phyloP scores from a whole-genome alignment of 1,140 invertebrate genomes.

The Triops longicaudatus region DNA sequence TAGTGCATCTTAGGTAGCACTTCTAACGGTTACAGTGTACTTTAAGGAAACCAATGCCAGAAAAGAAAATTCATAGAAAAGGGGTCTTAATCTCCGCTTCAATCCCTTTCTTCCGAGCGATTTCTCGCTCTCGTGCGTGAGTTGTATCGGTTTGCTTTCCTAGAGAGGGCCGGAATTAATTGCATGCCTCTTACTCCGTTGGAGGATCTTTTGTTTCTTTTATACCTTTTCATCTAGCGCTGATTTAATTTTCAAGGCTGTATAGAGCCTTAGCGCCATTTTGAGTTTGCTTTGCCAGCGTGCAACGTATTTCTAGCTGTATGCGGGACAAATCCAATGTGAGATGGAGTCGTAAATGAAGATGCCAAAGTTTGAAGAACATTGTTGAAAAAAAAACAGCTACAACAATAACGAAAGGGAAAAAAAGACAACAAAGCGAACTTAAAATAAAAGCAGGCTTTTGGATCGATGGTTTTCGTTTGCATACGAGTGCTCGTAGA shows the following conservation, averaged over 20 bases:
- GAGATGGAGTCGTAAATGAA: background rate
- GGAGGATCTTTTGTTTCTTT: background rate
- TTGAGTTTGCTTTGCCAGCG: background rate
- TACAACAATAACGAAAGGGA: too few species aligned
- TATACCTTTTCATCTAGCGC: background rate
- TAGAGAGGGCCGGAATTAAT: too few species aligned
- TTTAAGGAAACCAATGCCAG: too few species aligned
- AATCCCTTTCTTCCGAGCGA: too few species aligned
- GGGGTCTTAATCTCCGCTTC: too few species aligned
- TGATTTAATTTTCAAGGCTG: background rate
- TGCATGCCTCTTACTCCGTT: too few species aligned
- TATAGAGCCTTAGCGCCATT: background rate
- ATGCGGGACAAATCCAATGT: background rate
- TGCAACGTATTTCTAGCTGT: background rate
- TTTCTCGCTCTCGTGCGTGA: too few species aligned
- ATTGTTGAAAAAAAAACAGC: background rate
- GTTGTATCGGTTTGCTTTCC: too few species aligned
- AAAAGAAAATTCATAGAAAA: too few species aligned
- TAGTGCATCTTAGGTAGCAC: background rate
- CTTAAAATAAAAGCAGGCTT: background rate
- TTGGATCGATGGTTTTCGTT: constrained; percentile 3
- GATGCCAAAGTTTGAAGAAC: background rate
- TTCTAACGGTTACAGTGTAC: background rate
- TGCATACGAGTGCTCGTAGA: background rate
- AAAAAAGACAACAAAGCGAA: background rate